Percentiles rank a stretch among this genome's conserved stretches.
Evolutionary conservation across 2,888 invertebrate species (phyloP).

Genomic region (Andrena camellia): DNA sequence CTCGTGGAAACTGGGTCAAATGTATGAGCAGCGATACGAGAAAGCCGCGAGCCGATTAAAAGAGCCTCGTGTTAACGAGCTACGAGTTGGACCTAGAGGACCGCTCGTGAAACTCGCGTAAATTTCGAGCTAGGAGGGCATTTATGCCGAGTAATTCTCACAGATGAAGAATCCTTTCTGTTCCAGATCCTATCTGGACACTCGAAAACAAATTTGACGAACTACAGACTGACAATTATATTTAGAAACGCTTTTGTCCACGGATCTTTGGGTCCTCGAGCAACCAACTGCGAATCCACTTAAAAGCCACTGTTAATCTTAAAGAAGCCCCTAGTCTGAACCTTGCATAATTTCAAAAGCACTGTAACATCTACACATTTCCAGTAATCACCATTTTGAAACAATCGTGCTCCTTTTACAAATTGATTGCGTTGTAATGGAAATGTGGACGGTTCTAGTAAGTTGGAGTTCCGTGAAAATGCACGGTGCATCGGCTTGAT

Average conservation of each 20-base stretch:
- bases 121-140: not conserved
- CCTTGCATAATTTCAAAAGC: not conserved
- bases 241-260: no score
- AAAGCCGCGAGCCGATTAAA: conserved; percentile 21
- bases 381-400: not conserved
- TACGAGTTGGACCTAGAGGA: not conserved
- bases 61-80: conserved; percentile 9
- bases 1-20: conserved; percentile 23
- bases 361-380: not conserved
- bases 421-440: not conserved
- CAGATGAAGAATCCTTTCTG: not conserved
- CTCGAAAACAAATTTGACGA: no score
- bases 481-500: conserved; percentile 4
- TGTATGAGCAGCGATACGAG: conserved; percentile 2
- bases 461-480: not conserved
- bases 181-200: not conserved
- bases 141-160: not conserved
- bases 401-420: not conserved
- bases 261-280: no score
- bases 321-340: not conserved
- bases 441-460: not conserved
- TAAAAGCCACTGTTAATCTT: not conserved
- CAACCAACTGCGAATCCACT: no score
- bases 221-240: no score
- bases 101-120: not conserved